Percentiles rank a stretch among this genome's conserved stretches.
Evolutionary conservation across 2,888 invertebrate species (phyloP).

Genomic region (Pimpla rufipes): DNA sequence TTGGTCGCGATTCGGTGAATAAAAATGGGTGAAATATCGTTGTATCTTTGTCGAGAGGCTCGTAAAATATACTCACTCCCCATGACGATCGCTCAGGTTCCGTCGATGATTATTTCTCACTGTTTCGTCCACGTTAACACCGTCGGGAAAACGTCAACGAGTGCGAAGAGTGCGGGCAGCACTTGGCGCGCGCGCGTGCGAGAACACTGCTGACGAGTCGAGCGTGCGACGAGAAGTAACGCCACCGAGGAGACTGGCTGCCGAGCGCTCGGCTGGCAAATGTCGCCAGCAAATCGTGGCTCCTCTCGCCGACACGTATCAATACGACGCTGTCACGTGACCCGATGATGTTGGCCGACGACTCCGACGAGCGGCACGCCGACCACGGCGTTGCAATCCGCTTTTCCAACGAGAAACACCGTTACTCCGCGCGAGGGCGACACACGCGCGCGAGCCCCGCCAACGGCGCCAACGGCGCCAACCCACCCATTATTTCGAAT

Average conservation of each 20-base stretch:
- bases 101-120: conserved; percentile 31
- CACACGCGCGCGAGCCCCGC: not conserved
- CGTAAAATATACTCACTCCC: conserved; percentile 87
- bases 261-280: conserved; percentile 76
- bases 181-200: too few species aligned
- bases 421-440: conserved; percentile 61
- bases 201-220: conserved; percentile 52
- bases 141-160: conserved; percentile 64
- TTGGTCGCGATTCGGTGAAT: conserved; percentile 3
- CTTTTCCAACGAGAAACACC: conserved; percentile 41
- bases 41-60: too few species aligned
- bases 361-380: conserved; percentile 70
- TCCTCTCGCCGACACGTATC: conserved; percentile 83
- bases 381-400: conserved; percentile 62
- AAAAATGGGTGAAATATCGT: too few species aligned
- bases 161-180: conserved; percentile 34
- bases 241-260: conserved; percentile 34
- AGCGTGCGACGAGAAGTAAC: conserved; percentile 57
- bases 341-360: conserved; percentile 84
- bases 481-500: too few species aligned
- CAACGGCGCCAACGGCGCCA: too few species aligned
- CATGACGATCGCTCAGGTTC: conserved; percentile 86
- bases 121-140: conserved; percentile 41
- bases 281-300: conserved; percentile 81
- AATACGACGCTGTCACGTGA: conserved; percentile 84